phyloP scores from a whole-genome alignment of 2,797 vertebrate species.

The Pseudochirops cupreus region DNA sequence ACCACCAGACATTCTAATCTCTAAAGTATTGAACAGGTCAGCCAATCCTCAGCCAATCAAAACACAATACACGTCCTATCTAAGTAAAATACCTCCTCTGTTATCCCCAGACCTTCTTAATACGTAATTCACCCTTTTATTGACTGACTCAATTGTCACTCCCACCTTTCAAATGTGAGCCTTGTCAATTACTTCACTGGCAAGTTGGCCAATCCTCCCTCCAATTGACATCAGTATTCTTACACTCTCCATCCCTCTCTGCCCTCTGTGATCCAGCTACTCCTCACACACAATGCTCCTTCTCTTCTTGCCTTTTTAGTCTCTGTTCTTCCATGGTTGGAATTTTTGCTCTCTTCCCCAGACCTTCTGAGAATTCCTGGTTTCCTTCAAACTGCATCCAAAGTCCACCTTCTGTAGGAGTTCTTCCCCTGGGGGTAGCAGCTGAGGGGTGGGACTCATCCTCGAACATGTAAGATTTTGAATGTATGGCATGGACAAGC shows the following conservation, averaged over 20 bases:
- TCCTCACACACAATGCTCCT: neutral
- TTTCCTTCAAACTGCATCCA: neutral
- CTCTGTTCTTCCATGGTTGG: neutral
- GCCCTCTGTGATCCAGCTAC: neutral
- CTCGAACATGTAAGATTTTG: neutral
- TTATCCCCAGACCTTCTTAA: neutral
- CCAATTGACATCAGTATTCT: neutral
- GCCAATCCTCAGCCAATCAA: neutral
- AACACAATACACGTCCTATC: neutral
- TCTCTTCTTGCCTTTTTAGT: neutral
- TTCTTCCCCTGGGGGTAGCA: neutral
- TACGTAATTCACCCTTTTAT: neutral
- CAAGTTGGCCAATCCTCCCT: neutral
- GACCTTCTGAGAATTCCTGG: neutral
- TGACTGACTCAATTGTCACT: neutral
- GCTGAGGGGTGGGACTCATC: neutral
- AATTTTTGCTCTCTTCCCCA: neutral
- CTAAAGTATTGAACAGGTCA: neutral
- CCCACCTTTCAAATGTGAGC: neutral
- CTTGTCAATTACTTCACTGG: neutral
- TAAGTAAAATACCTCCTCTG: neutral
- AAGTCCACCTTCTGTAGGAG: neutral
- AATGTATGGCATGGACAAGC: neutral
- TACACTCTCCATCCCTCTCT: neutral
- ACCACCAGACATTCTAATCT: neutral